phyloP scores from a whole-genome alignment of 2,888 invertebrate genomes.

The Hypomecis punctinalis region DNA sequence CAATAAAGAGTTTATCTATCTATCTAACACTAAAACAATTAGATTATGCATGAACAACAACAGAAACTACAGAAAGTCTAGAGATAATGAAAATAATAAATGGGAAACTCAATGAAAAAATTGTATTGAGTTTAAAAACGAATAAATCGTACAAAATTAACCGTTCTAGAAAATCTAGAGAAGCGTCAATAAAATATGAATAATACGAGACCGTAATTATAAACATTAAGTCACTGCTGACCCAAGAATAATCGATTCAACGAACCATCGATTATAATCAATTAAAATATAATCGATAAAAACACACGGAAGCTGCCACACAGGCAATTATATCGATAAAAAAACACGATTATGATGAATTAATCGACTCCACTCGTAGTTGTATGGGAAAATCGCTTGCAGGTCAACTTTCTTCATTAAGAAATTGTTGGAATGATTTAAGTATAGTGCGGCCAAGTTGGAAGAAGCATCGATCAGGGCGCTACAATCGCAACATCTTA shows the following conservation, averaged over 20 bases:
- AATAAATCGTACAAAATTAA: background rate
- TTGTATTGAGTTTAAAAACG: too few relatives aligned
- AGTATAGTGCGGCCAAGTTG: background rate
- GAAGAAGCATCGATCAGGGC: background rate
- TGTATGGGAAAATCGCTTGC: slow-evolving; percentile 68
- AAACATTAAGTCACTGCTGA: slow-evolving; percentile 55
- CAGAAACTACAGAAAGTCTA: too few relatives aligned
- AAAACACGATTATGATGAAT: slow-evolving; percentile 72
- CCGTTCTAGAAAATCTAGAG: background rate
- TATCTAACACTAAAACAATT: too few relatives aligned
- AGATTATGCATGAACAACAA: too few relatives aligned
- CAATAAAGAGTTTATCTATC: too few relatives aligned
- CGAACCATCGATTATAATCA: slow-evolving; percentile 65
- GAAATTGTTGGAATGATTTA: slow-evolving; percentile 18
- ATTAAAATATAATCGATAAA: slow-evolving; percentile 69
- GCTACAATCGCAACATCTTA: background rate
- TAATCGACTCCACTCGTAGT: slow-evolving; percentile 62
- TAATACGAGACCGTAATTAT: slow-evolving; percentile 15
- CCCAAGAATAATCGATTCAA: slow-evolving; percentile 67
- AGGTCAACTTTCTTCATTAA: slow-evolving; percentile 72
- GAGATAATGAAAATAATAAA: too few relatives aligned
- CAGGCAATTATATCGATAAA: slow-evolving; percentile 62
- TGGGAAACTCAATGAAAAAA: too few relatives aligned
- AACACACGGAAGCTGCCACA: slow-evolving; percentile 71
- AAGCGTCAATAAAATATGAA: slow-evolving; percentile 1